These are phyloP conservation scores for Nineta flava DNA, from an alignment of 2,888 invertebrate genomes.

Conservation along the genomic window DNA sequence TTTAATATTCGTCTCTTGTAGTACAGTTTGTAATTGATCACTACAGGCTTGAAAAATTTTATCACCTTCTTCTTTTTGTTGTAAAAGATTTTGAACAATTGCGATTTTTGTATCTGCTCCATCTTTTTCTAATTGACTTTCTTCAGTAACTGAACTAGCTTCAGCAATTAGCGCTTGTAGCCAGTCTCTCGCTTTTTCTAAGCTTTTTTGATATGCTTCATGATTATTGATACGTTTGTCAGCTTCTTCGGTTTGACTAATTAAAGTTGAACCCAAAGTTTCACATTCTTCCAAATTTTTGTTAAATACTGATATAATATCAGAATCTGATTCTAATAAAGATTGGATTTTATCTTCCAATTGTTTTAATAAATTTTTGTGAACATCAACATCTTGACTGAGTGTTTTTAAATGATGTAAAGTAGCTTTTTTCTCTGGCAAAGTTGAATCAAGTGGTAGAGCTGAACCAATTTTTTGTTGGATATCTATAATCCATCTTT, in stretches of 20 bases:
- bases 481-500: conserved; percentile 70
- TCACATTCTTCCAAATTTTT: conserved; percentile 59
- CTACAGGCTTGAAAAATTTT: conserved; percentile 52
- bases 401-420: conserved; percentile 65
- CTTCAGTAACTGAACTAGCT: conserved; percentile 60
- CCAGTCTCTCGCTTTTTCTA: conserved; percentile 73
- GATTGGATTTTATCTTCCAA: conserved; percentile 66
- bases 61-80: conserved; percentile 58
- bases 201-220: conserved; percentile 63
- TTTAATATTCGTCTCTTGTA: conserved; percentile 58
- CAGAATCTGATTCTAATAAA: conserved; percentile 50
- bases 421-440: conserved; percentile 79
- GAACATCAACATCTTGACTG: conserved; percentile 72
- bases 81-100: conserved; percentile 58
- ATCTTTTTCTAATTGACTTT: conserved; percentile 62
- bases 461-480: conserved; percentile 57
- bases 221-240: conserved; percentile 65
- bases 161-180: conserved; percentile 64
- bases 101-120: conserved; percentile 58
- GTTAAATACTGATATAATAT: conserved; percentile 56
- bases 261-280: conserved; percentile 47
- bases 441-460: conserved; percentile 55
- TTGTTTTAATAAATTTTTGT: conserved; percentile 70
- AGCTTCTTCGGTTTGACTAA: conserved; percentile 44
- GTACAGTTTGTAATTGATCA: conserved; percentile 50